phyloP scores from a whole-genome alignment of 2,888 invertebrate species.

The Cryptosula pallasiana region DNA sequence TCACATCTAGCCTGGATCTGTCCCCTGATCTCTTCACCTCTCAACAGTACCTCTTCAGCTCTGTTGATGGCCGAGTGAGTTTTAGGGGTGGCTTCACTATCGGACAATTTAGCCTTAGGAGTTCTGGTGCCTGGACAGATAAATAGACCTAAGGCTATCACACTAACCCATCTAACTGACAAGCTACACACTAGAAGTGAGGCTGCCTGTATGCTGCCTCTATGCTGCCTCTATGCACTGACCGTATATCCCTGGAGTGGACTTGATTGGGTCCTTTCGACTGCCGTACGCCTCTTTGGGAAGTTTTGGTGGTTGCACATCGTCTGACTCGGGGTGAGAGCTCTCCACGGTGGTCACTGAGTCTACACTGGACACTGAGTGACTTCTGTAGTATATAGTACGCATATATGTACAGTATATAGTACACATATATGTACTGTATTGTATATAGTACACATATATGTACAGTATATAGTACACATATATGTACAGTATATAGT shows the following conservation, averaged over 20 bases:
- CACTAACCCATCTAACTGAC: too few relatives aligned
- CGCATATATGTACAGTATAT: too few relatives aligned
- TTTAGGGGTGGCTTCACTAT: neutral
- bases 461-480: too few relatives aligned
- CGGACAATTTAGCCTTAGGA: neutral
- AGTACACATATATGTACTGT: too few relatives aligned
- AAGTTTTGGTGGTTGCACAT: constrained; percentile 18
- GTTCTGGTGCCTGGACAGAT: neutral
- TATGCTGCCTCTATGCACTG: too few relatives aligned
- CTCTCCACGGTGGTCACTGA: constrained; percentile 23
- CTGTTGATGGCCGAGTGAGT: neutral
- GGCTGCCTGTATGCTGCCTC: too few relatives aligned
- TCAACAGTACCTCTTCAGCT: constrained; percentile 2
- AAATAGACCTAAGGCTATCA: too few relatives aligned
- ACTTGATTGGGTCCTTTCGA: neutral
- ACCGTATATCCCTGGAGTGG: constrained; percentile 23
- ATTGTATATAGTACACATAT: too few relatives aligned
- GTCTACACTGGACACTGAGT: neutral
- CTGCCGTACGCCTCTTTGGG: constrained; percentile 3
- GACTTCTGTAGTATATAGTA: neutral
- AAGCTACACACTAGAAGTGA: too few relatives aligned
- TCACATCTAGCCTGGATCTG: neutral
- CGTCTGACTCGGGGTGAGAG: constrained; percentile 21
- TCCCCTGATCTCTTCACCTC: constrained; percentile 1
- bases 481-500: too few relatives aligned